A percentile compares a stretch with the other conserved stretches of the same genome.
Conservation (phyloP, 2,113 vertebrate species). For the Hylia prasina region DNA sequence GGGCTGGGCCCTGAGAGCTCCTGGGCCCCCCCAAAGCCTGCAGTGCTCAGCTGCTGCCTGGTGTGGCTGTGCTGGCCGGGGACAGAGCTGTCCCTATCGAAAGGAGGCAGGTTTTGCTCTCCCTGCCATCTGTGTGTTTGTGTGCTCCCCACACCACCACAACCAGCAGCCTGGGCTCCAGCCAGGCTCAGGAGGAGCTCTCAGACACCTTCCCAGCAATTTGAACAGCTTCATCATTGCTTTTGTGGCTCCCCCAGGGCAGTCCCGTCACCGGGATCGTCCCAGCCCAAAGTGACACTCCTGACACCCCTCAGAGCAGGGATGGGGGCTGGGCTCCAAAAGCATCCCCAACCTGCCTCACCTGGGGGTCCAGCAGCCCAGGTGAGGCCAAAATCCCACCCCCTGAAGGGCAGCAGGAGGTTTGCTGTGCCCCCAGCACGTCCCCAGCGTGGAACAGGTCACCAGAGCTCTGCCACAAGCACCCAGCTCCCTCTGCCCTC, state of each 20-base stretch:
- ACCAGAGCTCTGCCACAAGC: background rate
- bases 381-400: background rate
- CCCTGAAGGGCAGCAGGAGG: background rate
- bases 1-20: background rate
- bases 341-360: background rate
- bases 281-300: background rate
- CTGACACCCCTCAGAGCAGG: background rate
- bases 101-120: constrained; percentile 6
- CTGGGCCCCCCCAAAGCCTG: background rate
- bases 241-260: background rate
- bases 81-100: background rate
- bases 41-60: background rate
- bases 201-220: background rate
- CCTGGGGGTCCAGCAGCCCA: fast-evolving
- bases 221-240: background rate
- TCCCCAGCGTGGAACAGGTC: fast-evolving
- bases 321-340: background rate
- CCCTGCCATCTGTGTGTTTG: constrained; percentile 15
- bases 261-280: background rate
- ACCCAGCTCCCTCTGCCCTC: background rate
- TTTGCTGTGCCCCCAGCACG: background rate
- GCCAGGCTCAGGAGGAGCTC: constrained; percentile 18
- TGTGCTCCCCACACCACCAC: background rate
- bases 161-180: constrained; percentile 4
- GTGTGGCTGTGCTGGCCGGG: background rate